phyloP scores from a whole-genome alignment of 2,113 vertebrate genomes.

The Podocnemis expansa region DNA sequence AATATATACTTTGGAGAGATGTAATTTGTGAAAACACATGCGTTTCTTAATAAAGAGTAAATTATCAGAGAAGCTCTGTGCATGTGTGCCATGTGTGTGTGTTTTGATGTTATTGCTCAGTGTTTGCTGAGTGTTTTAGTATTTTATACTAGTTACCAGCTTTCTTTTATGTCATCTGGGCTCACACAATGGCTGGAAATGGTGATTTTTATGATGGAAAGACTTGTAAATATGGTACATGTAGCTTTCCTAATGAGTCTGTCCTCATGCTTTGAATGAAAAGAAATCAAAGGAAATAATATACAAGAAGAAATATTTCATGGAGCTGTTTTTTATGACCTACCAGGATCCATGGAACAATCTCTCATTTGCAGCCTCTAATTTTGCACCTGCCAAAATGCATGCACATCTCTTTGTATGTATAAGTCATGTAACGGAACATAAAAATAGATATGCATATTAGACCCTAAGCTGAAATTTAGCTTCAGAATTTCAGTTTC shows the following conservation, averaged over 20 bases:
- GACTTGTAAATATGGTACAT: neutral
- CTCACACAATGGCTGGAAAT: slow-evolving; percentile 44
- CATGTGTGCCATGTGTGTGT: neutral
- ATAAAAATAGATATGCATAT: neutral
- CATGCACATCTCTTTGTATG: neutral
- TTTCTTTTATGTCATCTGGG: slow-evolving; percentile 1
- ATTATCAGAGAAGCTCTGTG: neutral
- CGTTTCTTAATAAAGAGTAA: neutral
- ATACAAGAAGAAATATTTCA: neutral
- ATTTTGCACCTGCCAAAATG: neutral
- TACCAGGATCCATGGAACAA: neutral
- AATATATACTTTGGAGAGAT: neutral
- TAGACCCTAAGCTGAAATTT: no score
- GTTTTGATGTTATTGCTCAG: neutral
- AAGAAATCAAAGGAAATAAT: neutral
- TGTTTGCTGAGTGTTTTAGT: neutral
- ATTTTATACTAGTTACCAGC: neutral
- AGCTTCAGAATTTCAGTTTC: neutral
- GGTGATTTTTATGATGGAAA: neutral
- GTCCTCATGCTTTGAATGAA: neutral
- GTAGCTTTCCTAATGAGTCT: neutral
- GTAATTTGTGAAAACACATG: neutral
- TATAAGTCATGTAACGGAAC: neutral
- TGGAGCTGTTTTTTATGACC: neutral
- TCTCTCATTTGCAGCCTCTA: neutral